phyloP scores from a whole-genome alignment of 2,888 invertebrate genomes.

The Troilus luridus region DNA sequence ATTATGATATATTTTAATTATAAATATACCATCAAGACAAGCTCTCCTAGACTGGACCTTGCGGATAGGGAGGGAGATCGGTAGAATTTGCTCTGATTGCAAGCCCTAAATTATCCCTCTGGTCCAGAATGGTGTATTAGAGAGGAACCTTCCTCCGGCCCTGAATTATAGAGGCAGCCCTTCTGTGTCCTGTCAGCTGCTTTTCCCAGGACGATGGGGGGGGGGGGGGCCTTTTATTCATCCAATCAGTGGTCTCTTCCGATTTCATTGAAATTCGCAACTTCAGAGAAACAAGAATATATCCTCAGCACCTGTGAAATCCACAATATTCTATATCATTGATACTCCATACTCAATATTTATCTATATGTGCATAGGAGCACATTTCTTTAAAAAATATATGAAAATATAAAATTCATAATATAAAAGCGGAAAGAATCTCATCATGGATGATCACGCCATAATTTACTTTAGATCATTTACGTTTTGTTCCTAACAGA shows the following conservation, averaged over 20 bases:
- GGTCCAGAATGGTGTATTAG: slow-evolving; percentile 2
- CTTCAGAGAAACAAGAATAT: background rate
- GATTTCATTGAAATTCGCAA: background rate
- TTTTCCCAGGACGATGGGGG: background rate
- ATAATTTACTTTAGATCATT: no score
- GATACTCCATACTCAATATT: no score
- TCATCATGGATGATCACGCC: no score
- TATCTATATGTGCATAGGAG: no score
- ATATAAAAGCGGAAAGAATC: no score
- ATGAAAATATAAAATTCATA: no score
- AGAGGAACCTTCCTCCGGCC: background rate
- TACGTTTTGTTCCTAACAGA: background rate
- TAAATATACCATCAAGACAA: background rate
- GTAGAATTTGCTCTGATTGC: slow-evolving; percentile 31
- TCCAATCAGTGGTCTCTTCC: background rate
- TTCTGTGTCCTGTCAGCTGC: slow-evolving; percentile 13
- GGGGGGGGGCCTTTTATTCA: background rate
- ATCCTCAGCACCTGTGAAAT: background rate
- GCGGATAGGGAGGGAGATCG: background rate
- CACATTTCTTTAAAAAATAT: no score
- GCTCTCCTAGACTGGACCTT: background rate
- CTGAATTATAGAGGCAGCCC: slow-evolving; percentile 19
- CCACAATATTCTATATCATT: no score
- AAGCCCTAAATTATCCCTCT: background rate
- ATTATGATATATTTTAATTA: background rate